A percentile compares a stretch with the other conserved stretches of the same genome.
Conservation (phyloP, 35 echinoderm and acorn worm genomes). For the Holothuria glaberrima region DNA sequence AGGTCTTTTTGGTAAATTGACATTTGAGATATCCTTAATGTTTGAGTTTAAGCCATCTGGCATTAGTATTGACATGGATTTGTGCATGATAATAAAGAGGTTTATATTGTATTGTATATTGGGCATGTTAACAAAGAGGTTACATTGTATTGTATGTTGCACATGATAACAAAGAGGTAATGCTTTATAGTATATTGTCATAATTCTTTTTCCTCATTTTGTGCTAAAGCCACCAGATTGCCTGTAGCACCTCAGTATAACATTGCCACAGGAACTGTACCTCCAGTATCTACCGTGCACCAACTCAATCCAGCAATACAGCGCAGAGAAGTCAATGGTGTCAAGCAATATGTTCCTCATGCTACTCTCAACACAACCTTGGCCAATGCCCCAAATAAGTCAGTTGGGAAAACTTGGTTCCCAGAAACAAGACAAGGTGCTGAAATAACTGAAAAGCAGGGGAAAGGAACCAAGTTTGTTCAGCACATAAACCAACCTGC, state of each 20-base stretch:
- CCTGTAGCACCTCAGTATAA: background rate
- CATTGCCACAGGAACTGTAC: background rate
- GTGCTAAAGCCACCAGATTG: background rate
- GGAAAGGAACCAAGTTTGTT: background rate
- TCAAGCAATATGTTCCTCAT: conserved; percentile 10
- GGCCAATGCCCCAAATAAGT: background rate
- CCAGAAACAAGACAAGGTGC: conserved; percentile 19
- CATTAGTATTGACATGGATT: too few relatives aligned
- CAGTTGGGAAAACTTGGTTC: conserved; percentile 1
- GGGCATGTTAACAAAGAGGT: too few relatives aligned
- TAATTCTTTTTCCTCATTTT: background rate
- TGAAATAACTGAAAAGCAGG: background rate
- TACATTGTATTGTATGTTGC: too few relatives aligned
- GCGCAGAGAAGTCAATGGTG: conserved; percentile 7
- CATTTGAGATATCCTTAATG: too few relatives aligned
- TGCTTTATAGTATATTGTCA: too few relatives aligned
- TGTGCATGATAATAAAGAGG: too few relatives aligned
- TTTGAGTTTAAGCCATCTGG: too few relatives aligned
- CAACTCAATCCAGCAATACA: background rate
- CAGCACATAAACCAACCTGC: background rate
- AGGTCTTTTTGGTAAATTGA: too few relatives aligned
- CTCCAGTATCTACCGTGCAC: background rate
- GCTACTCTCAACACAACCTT: background rate
- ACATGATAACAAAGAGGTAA: too few relatives aligned
- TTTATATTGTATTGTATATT: too few relatives aligned